Evolutionary conservation across 2,797 vertebrate genomes (phyloP).

Genomic region (Bufotes viridis): DNA sequence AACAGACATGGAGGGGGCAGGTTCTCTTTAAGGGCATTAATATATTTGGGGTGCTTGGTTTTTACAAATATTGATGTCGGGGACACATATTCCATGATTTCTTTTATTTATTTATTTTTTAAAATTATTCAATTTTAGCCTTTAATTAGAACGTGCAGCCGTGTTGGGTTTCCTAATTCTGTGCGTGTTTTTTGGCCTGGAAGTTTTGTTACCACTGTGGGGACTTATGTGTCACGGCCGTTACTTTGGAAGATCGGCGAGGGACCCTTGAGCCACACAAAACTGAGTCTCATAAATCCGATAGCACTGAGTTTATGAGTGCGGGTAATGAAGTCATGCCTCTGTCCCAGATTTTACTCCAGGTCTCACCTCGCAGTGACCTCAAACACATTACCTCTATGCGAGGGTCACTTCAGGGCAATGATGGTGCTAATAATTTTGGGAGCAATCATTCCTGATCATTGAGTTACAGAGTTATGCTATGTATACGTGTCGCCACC

Average conservation of each 20-base stretch:
- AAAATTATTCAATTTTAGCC: no score
- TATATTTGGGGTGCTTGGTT: no score
- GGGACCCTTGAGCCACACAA: background rate
- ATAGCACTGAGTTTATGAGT: background rate
- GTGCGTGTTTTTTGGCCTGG: background rate
- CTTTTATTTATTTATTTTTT: no score
- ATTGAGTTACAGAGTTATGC: no score
- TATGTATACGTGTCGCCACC: no score
- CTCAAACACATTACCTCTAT: background rate
- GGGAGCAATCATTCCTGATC: no score
- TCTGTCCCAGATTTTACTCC: slow-evolving; percentile 8
- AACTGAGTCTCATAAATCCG: slow-evolving; percentile 16
- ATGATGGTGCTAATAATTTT: no score
- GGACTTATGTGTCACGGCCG: background rate
- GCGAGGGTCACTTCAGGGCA: background rate
- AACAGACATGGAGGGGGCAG: no score
- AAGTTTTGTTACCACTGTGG: background rate
- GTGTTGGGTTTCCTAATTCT: background rate
- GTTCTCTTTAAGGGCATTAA: no score
- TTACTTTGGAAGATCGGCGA: background rate
- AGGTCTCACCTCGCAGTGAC: slow-evolving; percentile 10
- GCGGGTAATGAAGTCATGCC: background rate
- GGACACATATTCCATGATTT: no score
- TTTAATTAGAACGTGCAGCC: no score
- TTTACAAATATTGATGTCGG: no score